These are phyloP conservation scores for Melanotus villosus DNA, from an alignment of 2,888 invertebrate species.

Conservation along the genomic window DNA sequence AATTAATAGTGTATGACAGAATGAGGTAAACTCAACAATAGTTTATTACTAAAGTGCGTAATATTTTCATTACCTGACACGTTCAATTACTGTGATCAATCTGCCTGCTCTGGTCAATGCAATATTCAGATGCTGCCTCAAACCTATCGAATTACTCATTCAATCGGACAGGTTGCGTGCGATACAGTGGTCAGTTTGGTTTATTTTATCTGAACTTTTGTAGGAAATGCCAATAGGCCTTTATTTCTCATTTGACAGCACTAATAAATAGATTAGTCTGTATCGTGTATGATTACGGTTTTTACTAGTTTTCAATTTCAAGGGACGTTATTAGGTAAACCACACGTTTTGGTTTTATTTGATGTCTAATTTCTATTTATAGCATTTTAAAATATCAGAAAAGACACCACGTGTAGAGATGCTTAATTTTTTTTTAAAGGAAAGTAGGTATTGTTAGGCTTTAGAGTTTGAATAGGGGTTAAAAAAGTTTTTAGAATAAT, in stretches of 20 bases:
- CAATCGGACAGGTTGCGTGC: slow-evolving; percentile 48
- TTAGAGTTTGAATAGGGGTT: too few species aligned
- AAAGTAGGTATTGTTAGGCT: too few species aligned
- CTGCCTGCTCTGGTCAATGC: slow-evolving; percentile 31
- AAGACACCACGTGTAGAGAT: too few species aligned
- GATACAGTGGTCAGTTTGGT: slow-evolving; percentile 45
- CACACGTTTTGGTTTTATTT: too few species aligned
- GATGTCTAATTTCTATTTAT: too few species aligned
- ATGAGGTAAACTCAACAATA: background rate
- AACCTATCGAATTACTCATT: slow-evolving; percentile 45
- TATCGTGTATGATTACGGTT: background rate
- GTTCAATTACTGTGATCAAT: slow-evolving; percentile 39
- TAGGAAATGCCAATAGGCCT: slow-evolving; percentile 41
- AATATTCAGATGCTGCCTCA: slow-evolving; percentile 47
- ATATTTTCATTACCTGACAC: slow-evolving; percentile 30
- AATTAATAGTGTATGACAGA: background rate
- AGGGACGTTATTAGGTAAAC: too few species aligned
- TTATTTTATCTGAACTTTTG: slow-evolving; percentile 47
- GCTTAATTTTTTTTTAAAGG: too few species aligned
- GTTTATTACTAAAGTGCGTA: background rate
- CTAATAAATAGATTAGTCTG: slow-evolving; percentile 28
- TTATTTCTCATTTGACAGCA: slow-evolving; percentile 31
- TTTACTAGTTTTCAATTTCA: too few species aligned
- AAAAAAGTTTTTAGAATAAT: too few species aligned
- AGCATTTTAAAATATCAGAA: too few species aligned